phyloP scores from a whole-genome alignment of 2,888 invertebrate species.

The Trachelus tabidus region DNA sequence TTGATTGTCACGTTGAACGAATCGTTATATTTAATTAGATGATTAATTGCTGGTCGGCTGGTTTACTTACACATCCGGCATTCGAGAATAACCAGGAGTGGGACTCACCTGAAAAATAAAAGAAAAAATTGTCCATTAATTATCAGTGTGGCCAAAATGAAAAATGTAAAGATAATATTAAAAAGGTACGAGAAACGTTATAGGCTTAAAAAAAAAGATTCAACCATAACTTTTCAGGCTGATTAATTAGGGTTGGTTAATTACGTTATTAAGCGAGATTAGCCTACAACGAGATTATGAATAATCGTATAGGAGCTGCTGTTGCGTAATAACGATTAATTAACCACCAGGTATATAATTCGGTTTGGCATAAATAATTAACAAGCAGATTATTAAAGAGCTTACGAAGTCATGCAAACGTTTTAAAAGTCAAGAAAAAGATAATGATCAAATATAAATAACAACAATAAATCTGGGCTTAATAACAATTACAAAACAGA shows the following conservation, averaged over 20 bases:
- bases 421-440: too few species aligned
- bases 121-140: background rate
- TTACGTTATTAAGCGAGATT: background rate
- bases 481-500: too few species aligned
- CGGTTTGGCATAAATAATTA: background rate
- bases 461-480: too few species aligned
- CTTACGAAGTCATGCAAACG: background rate
- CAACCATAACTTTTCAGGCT: background rate
- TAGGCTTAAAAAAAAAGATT: background rate
- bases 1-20: background rate
- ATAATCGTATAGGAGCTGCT: background rate
- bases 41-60: background rate
- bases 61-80: background rate
- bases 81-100: background rate
- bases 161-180: background rate
- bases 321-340: background rate
- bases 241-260: background rate
- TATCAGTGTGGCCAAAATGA: background rate
- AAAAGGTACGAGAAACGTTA: background rate
- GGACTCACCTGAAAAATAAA: background rate
- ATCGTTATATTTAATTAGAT: background rate
- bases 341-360: background rate
- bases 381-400: background rate
- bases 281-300: background rate
- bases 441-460: too few species aligned